These are phyloP conservation scores for Epicampocera succincta DNA, from an alignment of 2,888 invertebrate species.

Conservation along the genomic window DNA sequence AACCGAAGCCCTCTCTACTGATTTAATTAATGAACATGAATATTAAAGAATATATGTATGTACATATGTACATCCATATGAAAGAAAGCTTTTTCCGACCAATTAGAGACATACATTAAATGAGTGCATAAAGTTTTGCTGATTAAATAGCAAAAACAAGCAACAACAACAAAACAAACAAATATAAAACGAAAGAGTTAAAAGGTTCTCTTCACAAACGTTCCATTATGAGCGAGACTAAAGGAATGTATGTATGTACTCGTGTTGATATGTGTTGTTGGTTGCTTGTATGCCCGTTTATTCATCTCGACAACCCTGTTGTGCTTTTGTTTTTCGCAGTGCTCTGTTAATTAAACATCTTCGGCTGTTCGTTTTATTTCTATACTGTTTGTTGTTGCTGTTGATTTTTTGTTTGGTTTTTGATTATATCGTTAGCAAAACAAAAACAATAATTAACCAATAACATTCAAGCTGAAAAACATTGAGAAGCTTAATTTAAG, in stretches of 20 bases:
- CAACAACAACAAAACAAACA: background rate
- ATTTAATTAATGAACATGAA: conserved; percentile 13
- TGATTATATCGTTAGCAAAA: conserved; percentile 21
- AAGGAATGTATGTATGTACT: background rate
- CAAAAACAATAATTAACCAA: conserved; percentile 56
- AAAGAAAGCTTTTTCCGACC: conserved; percentile 40
- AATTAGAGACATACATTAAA: conserved; percentile 40
- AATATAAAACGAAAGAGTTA: conserved; percentile 46
- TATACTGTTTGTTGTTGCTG: background rate
- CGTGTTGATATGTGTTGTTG: background rate
- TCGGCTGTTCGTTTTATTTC: conserved; percentile 29
- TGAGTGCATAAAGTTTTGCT: conserved; percentile 25
- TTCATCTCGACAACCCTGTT: conserved; percentile 32
- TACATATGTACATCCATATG: too few species aligned
- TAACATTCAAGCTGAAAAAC: conserved; percentile 52
- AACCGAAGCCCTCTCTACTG: conserved; percentile 15
- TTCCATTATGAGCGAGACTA: background rate
- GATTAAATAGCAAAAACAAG: conserved; percentile 18
- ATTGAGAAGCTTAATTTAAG: conserved; percentile 16
- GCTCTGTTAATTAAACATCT: conserved; percentile 56
- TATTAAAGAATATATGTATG: too few species aligned
- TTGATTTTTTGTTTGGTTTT: too few species aligned
- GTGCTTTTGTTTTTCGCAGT: conserved; percentile 47
- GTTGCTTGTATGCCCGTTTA: background rate
- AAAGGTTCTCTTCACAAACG: conserved; percentile 33